Percentiles rank a stretch among this genome's conserved stretches.
These are phyloP conservation scores for Hylaeus anthracinus DNA, from an alignment of 1,140 invertebrate genomes.

Conservation along the genomic window DNA sequence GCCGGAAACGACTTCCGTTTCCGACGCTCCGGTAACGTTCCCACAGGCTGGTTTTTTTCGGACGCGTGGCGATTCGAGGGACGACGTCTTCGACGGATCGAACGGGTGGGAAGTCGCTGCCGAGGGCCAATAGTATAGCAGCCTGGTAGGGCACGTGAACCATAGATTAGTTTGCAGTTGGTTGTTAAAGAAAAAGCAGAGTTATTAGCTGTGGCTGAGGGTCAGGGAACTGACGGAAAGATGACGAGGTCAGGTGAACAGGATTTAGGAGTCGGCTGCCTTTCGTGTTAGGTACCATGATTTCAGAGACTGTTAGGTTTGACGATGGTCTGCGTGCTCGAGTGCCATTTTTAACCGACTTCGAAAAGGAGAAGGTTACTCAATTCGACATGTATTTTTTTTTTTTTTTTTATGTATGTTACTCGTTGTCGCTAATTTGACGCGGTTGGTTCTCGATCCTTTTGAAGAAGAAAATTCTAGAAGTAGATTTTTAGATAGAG, in stretches of 20 bases:
- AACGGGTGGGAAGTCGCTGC: neutral
- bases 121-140: slow-evolving; percentile 63
- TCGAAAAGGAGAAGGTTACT: too few relatives aligned
- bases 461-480: too few relatives aligned
- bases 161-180: slow-evolving; percentile 72
- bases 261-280: neutral
- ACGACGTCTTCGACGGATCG: neutral
- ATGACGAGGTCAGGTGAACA: slow-evolving; percentile 59
- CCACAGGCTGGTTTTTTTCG: neutral
- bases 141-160: slow-evolving; percentile 50
- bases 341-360: too few relatives aligned
- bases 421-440: too few relatives aligned
- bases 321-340: too few relatives aligned
- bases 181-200: slow-evolving; percentile 70
- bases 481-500: too few relatives aligned
- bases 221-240: slow-evolving; percentile 57
- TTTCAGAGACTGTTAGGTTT: neutral
- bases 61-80: neutral
- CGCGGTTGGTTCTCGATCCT: too few relatives aligned
- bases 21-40: too few relatives aligned
- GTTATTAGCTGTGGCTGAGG: slow-evolving; percentile 69
- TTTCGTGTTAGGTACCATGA: neutral
- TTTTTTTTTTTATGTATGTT: too few relatives aligned
- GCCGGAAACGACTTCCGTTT: neutral
- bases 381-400: too few relatives aligned